A percentile compares a stretch with the other conserved stretches of the same genome.
These are phyloP conservation scores for Glaucopsyche alexis DNA, from an alignment of 2,888 invertebrate species.

Conservation along the genomic window DNA sequence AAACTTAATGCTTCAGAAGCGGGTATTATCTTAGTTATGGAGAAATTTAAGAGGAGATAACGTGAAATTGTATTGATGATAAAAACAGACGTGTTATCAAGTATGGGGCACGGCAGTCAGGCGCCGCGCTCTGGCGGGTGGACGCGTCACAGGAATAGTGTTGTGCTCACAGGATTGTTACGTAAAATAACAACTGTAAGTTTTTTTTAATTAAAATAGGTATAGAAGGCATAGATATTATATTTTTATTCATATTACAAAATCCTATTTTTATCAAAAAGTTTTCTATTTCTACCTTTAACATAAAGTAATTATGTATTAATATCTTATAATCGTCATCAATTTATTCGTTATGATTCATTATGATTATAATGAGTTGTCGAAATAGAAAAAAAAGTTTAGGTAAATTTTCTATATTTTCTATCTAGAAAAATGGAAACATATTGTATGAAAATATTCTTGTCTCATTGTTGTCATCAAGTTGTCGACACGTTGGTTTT, in stretches of 20 bases:
- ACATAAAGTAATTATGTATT: too few relatives aligned
- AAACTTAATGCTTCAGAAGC: background rate
- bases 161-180: constrained; percentile 14
- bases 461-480: constrained; percentile 1
- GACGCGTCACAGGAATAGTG: constrained; percentile 14
- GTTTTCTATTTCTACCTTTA: too few relatives aligned
- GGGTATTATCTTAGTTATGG: constrained; percentile 10
- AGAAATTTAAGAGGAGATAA: constrained; percentile 9
- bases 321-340: too few relatives aligned
- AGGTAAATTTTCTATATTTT: too few relatives aligned
- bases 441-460: background rate
- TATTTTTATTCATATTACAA: too few relatives aligned
- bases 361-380: too few relatives aligned
- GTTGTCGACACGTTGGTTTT: background rate
- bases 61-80: constrained; percentile 18
- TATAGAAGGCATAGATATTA: background rate
- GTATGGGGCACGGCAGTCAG: constrained; percentile 37
- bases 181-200: background rate
- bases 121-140: constrained; percentile 37
- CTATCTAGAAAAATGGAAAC: background rate
- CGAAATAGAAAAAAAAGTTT: too few relatives aligned
- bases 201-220: background rate
- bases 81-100: constrained; percentile 23
- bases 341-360: too few relatives aligned
- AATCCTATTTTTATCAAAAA: too few relatives aligned